Base-by-base conservation (phyloP, 2,888 invertebrate species). In the Sesamia inferens region DNA sequence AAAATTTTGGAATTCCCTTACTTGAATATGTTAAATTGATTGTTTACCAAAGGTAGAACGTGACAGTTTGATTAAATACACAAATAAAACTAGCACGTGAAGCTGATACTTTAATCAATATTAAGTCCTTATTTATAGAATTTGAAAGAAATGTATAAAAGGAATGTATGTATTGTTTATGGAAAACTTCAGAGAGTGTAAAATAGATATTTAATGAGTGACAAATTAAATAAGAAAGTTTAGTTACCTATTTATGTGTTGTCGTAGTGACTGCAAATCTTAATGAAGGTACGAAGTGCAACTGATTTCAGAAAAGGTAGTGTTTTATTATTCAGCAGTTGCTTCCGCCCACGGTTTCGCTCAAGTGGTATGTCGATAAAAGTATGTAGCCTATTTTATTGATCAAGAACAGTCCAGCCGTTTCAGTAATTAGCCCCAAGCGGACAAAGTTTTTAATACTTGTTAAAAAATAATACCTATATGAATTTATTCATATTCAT, bases 1-100 rank as follows among this genome's bases (percentile, higher is more conserved):
- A 24, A 47, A 47, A 44, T 68, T 68, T 82, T 31, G 22, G 24
- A 63, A 59, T 58, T 70, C 57, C 22, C 22, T 16, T 62, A 78
- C 65, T 81, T 62, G 8, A 51, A 68, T 57, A 2, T 69, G 76
- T 67, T 69, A 69, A 62, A 76, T 31, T 63, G 76, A 78, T 81
- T 81, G 58, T 68, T 81, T 76, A 76, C 13, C 51, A 66, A 66
- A 66, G 48, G 51, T 67, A 42, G 55, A 67, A 62, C 58, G 48
- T 67, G 66, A 47, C 48, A 24, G n/a, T 42, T 70, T 76, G 16
- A 67, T 81, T 24, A 55, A 70, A 79, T 76, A 67, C 58, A 64
- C 55, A 64, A 76, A 24, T 13, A 19, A 1, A 59, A 7, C 22
- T 66, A 42, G 39, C 10, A 55, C 58, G 42, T 54, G 14, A 67